Base-by-base conservation (phyloP, 1,140 invertebrate species). In the Drosophila gunungcola region DNA sequence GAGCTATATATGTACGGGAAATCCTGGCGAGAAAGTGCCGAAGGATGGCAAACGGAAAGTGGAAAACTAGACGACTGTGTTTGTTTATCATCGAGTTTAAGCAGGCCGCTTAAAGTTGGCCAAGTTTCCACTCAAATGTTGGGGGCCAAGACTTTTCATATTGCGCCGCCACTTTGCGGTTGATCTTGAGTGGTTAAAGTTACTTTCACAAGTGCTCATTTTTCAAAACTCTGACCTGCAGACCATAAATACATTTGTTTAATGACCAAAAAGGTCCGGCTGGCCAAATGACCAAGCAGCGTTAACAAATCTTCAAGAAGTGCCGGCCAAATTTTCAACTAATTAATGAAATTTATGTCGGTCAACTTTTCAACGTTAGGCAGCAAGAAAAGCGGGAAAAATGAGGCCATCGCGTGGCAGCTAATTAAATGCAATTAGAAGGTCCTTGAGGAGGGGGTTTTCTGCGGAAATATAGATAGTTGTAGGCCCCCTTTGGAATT, bases 271-370 rank as follows among this genome's bases (percentile, higher is more conserved):
- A 61, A 72, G 48, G 67, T 16, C 73, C 62, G 21, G 61, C 56
- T 25, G 16, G 46, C 45, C 45, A 74, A 74, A 56, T 74, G 72
- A 53, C 58, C 73, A 46, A 57, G 69, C 48, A 48, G 68, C 73
- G 64, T 82, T 69, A 82, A 78, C 68, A 83, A 83, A 78, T 82
- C 79, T 83, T 74, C 74, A 78, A 63, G 78, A 70, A 70, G 43
- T 38, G 73, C 49, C 29, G 16, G n/a, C 42, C 65, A 69, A 80
- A 82, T 84, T 67, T 70, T 79, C 57, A 60, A 79, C 80, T 84
- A 84, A 84, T 83, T 83, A 83, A 84, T 76, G 65, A 84, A 83
- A 84, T 83, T 83, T 83, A 84, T 83, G 75, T 83, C 80, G 80
- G 80, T 83, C 80, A 83, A 79, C 75, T 84, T 83, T 70, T 51